Percentiles rank a stretch among this genome's conserved stretches.
phyloP scores from a whole-genome alignment of 2,888 invertebrate species.

The Drosophila subquinaria region DNA sequence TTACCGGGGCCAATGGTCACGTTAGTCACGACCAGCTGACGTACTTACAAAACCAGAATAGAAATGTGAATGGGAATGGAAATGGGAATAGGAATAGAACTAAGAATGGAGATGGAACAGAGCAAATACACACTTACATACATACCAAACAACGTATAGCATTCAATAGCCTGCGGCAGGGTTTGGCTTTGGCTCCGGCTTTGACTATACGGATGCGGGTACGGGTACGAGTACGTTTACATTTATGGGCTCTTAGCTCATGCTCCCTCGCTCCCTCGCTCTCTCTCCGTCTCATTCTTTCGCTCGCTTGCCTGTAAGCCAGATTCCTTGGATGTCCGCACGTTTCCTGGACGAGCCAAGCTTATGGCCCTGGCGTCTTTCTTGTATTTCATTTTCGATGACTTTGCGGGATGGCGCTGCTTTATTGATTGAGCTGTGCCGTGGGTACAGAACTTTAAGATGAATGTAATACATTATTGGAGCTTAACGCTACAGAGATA shows the following conservation, averaged over 20 bases:
- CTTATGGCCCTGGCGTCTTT: conserved; percentile 53
- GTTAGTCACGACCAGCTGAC: conserved; percentile 50
- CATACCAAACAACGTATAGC: conserved; percentile 49
- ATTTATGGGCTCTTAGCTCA: conserved; percentile 13
- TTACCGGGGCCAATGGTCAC: conserved; percentile 23
- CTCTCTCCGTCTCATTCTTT: conserved; percentile 1
- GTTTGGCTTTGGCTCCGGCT: not conserved
- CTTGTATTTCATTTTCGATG: conserved; percentile 45
- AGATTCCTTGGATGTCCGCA: conserved; percentile 76
- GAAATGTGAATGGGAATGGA: not conserved
- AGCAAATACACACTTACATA: conserved; percentile 40
- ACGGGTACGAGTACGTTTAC: not conserved
- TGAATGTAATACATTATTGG: conserved; percentile 54
- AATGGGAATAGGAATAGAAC: too few relatives aligned
- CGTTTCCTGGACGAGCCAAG: conserved; percentile 64
- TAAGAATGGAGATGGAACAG: conserved; percentile 6
- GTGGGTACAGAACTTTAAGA: conserved; percentile 19
- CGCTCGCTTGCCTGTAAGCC: conserved; percentile 46
- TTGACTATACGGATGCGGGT: not conserved
- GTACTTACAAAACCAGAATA: conserved; percentile 37
- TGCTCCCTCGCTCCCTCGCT: not conserved
- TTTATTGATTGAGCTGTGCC: conserved; percentile 55
- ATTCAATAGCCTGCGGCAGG: conserved; percentile 65
- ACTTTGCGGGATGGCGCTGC: conserved; percentile 6
- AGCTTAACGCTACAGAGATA: conserved; percentile 35